Base-by-base conservation (phyloP, 2,113 vertebrate genomes). In the Pterocles orientalis region DNA sequence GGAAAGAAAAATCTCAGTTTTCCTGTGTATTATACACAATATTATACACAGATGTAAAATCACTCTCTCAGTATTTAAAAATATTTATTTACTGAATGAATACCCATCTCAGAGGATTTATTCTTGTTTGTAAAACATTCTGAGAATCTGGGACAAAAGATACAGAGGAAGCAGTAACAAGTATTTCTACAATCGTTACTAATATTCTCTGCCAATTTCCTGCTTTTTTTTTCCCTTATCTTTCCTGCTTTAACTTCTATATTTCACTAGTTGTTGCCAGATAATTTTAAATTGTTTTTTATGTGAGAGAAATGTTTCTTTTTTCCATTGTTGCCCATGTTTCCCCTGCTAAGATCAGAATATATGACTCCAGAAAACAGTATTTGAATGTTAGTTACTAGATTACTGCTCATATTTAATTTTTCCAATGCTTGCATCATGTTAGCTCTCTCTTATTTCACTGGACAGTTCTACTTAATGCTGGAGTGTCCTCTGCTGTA, bases 401-500 rank as follows among this genome's bases (percentile, higher is more conserved):
- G 51, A 72, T 45, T 76, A 47, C 12, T 16, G 34, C n/a, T 89
- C 14, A 9, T 43, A 70, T 36, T 78, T 86, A 10, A 36, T 71
- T 75, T 71, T 86, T 56, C 19, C 41, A 34, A 51, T 60, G 24
- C 11, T 33, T 75, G 12, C 19, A 78, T 57, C 21, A 0, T 57
- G 24, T 75, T 53, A 68, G 21, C 21, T 73, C 13, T 34, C 29
- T 31, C 80, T 56, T 54, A 83, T 14, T 62, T 82, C 73, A 77
- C 19, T 69, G 78, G 18, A 15, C 76, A 90, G 20, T 65, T 94
- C 68, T 81, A 41, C 28, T 53, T 86, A 94, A 92, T 71, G 60
- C 17, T 76, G 95, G 92, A 97, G 89, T 88, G 95, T 92, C 95
- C 95, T 94, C 95, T 96, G 79, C 92, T 95, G 96, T 88, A 86